Evolutionary conservation across 2,113 vertebrate genomes (phyloP).

Genomic region (Gallinago media): DNA sequence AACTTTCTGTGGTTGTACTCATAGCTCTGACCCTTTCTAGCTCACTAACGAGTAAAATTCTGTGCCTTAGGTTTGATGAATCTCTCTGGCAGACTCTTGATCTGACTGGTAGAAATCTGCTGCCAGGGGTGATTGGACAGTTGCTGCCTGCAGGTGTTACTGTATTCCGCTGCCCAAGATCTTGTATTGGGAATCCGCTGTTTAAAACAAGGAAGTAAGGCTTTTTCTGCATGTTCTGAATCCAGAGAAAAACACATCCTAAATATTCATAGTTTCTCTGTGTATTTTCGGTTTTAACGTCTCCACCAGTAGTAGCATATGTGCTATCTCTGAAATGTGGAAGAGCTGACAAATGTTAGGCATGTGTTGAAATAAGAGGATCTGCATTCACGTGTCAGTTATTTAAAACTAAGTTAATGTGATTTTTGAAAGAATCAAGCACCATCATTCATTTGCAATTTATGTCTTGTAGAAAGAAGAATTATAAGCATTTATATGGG

Average conservation of each 20-base stretch:
- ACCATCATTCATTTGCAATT: background rate
- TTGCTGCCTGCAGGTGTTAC: slow-evolving; percentile 82
- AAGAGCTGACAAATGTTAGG: background rate
- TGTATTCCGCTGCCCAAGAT: slow-evolving; percentile 87
- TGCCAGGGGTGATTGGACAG: slow-evolving; percentile 79
- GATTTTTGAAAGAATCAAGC: background rate
- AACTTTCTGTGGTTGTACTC: background rate
- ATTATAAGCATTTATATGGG: background rate
- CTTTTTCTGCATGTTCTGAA: background rate
- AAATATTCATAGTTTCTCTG: background rate
- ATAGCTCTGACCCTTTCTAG: background rate
- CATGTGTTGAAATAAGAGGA: background rate
- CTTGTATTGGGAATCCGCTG: slow-evolving; percentile 80
- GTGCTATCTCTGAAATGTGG: background rate
- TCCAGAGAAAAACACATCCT: background rate
- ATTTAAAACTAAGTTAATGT: background rate
- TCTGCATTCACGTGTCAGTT: background rate
- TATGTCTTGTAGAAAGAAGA: background rate
- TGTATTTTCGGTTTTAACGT: background rate
- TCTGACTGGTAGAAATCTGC: slow-evolving; percentile 81
- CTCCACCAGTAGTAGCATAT: background rate
- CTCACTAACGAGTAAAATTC: background rate
- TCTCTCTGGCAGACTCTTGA: slow-evolving; percentile 93
- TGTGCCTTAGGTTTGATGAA: slow-evolving; percentile 85
- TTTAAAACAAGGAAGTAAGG: slow-evolving; percentile 82